Evolutionary conservation across 2,113 vertebrate genomes (phyloP).

Genomic region (Natator depressus): DNA sequence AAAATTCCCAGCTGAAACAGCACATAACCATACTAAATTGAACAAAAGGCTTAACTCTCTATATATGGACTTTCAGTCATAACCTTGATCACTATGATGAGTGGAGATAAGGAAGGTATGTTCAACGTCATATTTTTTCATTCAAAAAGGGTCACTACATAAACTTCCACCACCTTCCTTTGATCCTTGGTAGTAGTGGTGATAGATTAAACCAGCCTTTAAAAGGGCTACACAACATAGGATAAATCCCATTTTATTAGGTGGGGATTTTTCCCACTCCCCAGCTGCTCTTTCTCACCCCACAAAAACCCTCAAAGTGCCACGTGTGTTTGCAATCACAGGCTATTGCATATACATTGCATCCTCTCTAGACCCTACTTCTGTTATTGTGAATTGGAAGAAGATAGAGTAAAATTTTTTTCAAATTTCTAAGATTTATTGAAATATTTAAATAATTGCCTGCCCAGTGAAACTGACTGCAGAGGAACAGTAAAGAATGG

Average conservation of each 20-base stretch:
- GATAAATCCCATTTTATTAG: background rate
- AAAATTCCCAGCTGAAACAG: background rate
- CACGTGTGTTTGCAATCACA: background rate
- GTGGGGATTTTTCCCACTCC: background rate
- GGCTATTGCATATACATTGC: fast-evolving
- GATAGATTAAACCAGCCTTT: background rate
- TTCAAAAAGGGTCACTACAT: background rate
- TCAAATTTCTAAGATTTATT: background rate
- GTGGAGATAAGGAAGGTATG: background rate
- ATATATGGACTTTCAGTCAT: background rate
- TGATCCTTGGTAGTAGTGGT: fast-evolving
- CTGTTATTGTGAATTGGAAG: background rate
- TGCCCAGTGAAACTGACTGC: background rate
- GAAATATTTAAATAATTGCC: background rate
- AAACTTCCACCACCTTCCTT: background rate
- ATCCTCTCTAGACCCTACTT: background rate
- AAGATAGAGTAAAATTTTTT: background rate
- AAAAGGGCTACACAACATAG: background rate
- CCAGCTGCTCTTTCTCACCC: background rate
- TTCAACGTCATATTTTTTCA: background rate
- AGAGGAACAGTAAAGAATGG: background rate
- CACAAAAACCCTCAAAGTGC: background rate
- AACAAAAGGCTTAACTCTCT: background rate
- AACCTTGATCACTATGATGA: background rate
- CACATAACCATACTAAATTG: background rate